Conservation (phyloP, 2,888 invertebrate species). For the Pyrgus malvae region DNA sequence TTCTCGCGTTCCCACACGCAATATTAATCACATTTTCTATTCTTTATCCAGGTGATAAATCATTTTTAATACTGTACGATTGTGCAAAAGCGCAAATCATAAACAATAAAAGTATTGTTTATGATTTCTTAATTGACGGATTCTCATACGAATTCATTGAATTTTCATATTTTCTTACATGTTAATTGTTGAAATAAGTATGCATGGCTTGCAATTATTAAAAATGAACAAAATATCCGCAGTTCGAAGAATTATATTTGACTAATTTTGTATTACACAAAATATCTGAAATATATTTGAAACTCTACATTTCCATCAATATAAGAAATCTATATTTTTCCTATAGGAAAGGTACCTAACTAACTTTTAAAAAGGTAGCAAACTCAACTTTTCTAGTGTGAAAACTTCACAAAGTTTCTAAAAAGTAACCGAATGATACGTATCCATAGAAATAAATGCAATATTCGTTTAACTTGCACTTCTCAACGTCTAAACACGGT, state of each 20-base stretch:
- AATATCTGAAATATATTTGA: too few species aligned
- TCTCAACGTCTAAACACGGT: constrained; percentile 9
- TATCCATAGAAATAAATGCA: neutral
- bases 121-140: neutral
- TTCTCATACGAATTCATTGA: neutral
- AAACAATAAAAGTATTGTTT: neutral
- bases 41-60: neutral
- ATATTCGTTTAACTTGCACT: neutral
- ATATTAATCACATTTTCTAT: neutral
- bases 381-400: neutral
- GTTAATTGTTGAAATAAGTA: neutral
- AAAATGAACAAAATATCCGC: too few species aligned
- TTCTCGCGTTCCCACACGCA: neutral
- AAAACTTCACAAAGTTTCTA: neutral
- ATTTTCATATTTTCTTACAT: neutral
- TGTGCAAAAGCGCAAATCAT: neutral
- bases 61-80: neutral
- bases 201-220: too few species aligned
- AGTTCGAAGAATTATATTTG: too few species aligned
- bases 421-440: neutral
- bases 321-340: too few species aligned
- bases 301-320: too few species aligned
- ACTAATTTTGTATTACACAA: too few species aligned
- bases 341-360: too few species aligned
- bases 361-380: too few species aligned